Percentiles rank a stretch among this genome's conserved stretches.
Evolutionary conservation across 2,113 vertebrate species (phyloP).

Genomic region (Gadus macrocephalus): DNA sequence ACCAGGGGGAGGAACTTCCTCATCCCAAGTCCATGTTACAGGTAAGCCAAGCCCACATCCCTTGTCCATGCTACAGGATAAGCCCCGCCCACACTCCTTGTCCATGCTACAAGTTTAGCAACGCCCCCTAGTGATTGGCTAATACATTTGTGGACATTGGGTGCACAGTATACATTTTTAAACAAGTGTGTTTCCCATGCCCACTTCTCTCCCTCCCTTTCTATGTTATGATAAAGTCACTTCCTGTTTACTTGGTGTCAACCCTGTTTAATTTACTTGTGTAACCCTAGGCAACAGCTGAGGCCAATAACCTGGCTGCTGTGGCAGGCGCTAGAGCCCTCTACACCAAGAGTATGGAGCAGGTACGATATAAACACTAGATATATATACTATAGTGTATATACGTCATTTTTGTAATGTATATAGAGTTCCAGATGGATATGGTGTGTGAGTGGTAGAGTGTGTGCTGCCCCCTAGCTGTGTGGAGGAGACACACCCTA

Average conservation of each 20-base stretch:
- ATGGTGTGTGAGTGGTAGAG: too few relatives aligned
- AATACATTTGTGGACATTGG: too few relatives aligned
- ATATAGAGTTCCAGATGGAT: too few relatives aligned
- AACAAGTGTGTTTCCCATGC: too few relatives aligned
- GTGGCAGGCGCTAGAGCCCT: constrained; percentile 89
- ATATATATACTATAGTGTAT: too few relatives aligned
- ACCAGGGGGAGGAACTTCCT: constrained; percentile 86
- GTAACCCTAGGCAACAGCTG: constrained; percentile 85
- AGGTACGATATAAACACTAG: constrained; percentile 66
- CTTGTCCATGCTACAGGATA: constrained; percentile 33
- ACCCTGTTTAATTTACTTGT: too few relatives aligned
- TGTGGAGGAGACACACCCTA: constrained; percentile 95
- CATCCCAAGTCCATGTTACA: constrained; percentile 88
- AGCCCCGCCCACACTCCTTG: not conserved
- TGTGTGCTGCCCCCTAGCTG: constrained; percentile 67
- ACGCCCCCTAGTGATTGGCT: too few relatives aligned
- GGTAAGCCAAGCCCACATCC: constrained; percentile 55
- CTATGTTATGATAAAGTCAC: too few relatives aligned
- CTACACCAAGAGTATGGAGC: constrained; percentile 89
- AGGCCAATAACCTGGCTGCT: constrained; percentile 95
- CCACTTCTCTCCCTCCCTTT: too few relatives aligned
- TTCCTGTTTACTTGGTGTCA: too few relatives aligned
- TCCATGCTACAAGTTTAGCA: not conserved
- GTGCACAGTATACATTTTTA: too few relatives aligned
- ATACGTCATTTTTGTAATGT: too few relatives aligned